Evolutionary conservation across 2,797 vertebrate species (phyloP).

Genomic region (Myotis findleyi): DNA sequence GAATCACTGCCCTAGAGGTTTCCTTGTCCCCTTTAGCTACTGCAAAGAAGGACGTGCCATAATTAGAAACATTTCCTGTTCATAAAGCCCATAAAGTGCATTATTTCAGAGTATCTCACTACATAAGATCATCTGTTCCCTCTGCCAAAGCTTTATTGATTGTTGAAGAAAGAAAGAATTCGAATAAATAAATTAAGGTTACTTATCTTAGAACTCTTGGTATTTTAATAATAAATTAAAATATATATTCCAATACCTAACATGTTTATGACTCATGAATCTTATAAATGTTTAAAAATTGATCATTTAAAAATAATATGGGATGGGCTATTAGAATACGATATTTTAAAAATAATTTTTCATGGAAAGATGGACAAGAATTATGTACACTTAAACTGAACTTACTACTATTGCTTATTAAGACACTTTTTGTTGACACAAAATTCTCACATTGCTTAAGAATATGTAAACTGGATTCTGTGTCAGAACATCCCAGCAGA

Average conservation of each 20-base stretch:
- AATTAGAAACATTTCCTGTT: neutral
- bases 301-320: neutral
- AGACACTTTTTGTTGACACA: neutral
- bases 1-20: neutral
- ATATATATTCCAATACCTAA: conserved; percentile 13
- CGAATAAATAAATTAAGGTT: neutral
- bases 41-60: neutral
- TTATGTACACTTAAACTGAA: neutral
- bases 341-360: neutral
- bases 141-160: neutral
- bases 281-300: conserved; percentile 3
- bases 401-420: neutral
- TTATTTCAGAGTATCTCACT: neutral
- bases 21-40: neutral
- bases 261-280: conserved; percentile 34
- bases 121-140: neutral
- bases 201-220: neutral
- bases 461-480: neutral
- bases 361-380: neutral
- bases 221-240: conserved; percentile 20
- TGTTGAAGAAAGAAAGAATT: conserved; percentile 16
- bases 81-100: neutral
- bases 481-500: neutral
- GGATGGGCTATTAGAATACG: neutral
- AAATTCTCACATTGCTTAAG: conserved; percentile 17